phyloP scores from a whole-genome alignment of 2,888 invertebrate species.

The Tenthredo scrophulariae region DNA sequence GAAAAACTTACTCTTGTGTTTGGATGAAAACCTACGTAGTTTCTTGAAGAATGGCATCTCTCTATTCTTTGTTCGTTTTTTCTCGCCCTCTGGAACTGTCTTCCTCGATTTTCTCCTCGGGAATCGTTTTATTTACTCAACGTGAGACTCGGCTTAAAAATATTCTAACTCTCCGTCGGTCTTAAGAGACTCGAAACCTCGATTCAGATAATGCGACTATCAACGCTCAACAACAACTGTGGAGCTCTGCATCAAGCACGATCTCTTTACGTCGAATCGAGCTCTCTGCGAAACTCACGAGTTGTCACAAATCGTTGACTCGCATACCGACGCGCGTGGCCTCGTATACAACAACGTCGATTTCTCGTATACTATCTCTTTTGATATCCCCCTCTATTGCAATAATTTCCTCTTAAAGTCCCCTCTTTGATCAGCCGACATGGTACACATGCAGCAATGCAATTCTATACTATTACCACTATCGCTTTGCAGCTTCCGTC shows the following conservation, averaged over 20 bases:
- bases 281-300: slow-evolving; percentile 22
- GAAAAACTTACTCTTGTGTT: slow-evolving; percentile 71
- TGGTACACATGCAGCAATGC: neutral
- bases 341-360: slow-evolving; percentile 42
- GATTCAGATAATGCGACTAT: slow-evolving; percentile 35
- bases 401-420: slow-evolving; percentile 26
- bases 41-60: slow-evolving; percentile 75
- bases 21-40: slow-evolving; percentile 68
- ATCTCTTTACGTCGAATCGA: slow-evolving; percentile 48
- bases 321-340: neutral
- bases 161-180: neutral
- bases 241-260: neutral
- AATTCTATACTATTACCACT: neutral
- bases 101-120: neutral
- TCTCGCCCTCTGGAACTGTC: neutral
- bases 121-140: neutral
- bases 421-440: neutral
- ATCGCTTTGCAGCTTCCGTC: neutral
- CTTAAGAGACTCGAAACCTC: neutral
- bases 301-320: slow-evolving; percentile 42
- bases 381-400: slow-evolving; percentile 26
- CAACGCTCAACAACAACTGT: slow-evolving; percentile 40
- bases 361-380: slow-evolving; percentile 26
- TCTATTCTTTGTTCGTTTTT: neutral
- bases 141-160: neutral